Base-by-base conservation (phyloP, 2,888 invertebrate species). In the Chalcis sispes region DNA sequence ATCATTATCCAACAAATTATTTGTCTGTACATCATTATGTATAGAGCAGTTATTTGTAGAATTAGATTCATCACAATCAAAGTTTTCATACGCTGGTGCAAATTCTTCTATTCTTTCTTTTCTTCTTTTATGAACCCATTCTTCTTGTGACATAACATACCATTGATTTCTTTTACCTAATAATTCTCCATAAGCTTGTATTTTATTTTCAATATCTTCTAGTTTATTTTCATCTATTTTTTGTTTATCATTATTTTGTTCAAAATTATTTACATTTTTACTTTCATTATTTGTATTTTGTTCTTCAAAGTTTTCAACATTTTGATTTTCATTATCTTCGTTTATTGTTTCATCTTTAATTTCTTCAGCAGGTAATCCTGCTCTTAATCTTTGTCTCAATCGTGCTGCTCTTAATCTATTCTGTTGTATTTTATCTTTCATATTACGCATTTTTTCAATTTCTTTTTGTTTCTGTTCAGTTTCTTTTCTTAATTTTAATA, bases 121-220 rank as follows among this genome's bases (percentile, higher is more conserved):
- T 79, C 97, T 91, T 85, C 95, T 93, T 83, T 94, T 93, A 78
- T 93, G 91, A 7, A 94, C 91, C 92, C 95, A 95, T 88, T 95
- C 94, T 85, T 94, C 93, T 89, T 95, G 95, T 0, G 92, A 90
- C 90, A 94, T 92, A 85, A 92, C 92, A 82, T 91, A 90, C 91
- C 91, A 79, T 86, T 90, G 85, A 87, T 90, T 81, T 88, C 90
- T 85, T 88, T 91, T 86, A 0, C 83, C 86, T 3, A 89, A 72
- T 56, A 87, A 78, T 77, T 87, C 84, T 46, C 82, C 86, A 78
- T 87, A 86, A 8, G 85, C 85, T 80, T 83, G 83, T 67, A 88
- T 83, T 77, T 88, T 87, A 66, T 85, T 83, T 73, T 88, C 88
- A 46, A 85, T 82, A n/a, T 80, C 81, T 5, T 74, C 65, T 29